phyloP scores from a whole-genome alignment of 2,888 invertebrate species.

The Polylopha cassiicola region DNA sequence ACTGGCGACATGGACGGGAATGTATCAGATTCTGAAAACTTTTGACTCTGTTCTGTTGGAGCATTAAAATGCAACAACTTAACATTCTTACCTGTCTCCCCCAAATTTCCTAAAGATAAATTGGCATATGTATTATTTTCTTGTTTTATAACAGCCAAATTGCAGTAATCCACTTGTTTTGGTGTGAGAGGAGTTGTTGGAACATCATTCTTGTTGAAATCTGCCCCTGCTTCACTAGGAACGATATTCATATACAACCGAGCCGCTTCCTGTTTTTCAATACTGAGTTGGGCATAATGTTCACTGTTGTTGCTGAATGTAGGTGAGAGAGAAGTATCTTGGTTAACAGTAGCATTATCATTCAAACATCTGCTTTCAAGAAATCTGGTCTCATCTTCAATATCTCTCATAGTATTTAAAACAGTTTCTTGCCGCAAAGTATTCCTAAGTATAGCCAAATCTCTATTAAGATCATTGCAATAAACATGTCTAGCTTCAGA shows the following conservation, averaged over 20 bases:
- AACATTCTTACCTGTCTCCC: slow-evolving; percentile 46
- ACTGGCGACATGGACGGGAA: slow-evolving; percentile 62
- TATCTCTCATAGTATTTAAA: slow-evolving; percentile 57
- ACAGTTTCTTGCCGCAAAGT: slow-evolving; percentile 54
- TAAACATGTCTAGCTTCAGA: slow-evolving; percentile 55
- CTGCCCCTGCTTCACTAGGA: slow-evolving; percentile 45
- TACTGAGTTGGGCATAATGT: slow-evolving; percentile 64
- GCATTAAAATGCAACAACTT: slow-evolving; percentile 39
- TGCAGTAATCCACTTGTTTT: slow-evolving; percentile 63
- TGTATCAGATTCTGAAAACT: slow-evolving; percentile 66
- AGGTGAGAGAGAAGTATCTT: slow-evolving; percentile 52
- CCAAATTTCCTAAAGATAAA: slow-evolving; percentile 55
- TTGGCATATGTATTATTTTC: slow-evolving; percentile 66
- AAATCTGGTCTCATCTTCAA: slow-evolving; percentile 61
- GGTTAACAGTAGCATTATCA: slow-evolving; percentile 36
- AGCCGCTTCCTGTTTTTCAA: slow-evolving; percentile 55
- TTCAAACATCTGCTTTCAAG: slow-evolving; percentile 55
- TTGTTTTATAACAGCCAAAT: slow-evolving; percentile 47
- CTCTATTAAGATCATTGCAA: slow-evolving; percentile 64
- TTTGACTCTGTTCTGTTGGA: slow-evolving; percentile 47
- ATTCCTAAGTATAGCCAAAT: slow-evolving; percentile 61
- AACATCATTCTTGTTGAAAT: slow-evolving; percentile 43
- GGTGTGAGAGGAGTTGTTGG: slow-evolving; percentile 57
- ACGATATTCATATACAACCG: slow-evolving; percentile 68
- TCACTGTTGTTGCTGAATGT: slow-evolving; percentile 66